A percentile compares a stretch with the other conserved stretches of the same genome.
Conservation (phyloP, 2,113 vertebrate genomes). For the Bambusicola thoracicus region DNA sequence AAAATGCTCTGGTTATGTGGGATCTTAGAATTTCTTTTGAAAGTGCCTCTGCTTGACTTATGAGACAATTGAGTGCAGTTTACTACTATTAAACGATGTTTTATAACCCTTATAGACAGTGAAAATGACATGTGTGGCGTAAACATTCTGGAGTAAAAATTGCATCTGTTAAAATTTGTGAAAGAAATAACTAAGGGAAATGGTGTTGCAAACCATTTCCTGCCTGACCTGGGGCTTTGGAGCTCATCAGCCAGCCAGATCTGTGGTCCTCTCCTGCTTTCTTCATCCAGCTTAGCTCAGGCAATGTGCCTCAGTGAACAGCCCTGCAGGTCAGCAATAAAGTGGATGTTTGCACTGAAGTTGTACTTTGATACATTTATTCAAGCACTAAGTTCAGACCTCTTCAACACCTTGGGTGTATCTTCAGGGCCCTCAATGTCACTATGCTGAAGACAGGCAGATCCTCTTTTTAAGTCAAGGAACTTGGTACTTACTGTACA, state of each 20-base stretch:
- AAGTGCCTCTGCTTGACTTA: conserved; percentile 1
- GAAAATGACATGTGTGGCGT: not conserved
- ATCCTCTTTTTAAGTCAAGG: not conserved
- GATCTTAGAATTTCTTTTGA: conserved; percentile 25
- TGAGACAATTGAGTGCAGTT: not conserved
- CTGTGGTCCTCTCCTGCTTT: not conserved
- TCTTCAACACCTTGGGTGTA: not conserved
- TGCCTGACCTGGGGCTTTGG: not conserved
- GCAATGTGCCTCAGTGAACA: not conserved
- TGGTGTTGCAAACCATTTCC: not conserved
- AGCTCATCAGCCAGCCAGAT: not conserved
- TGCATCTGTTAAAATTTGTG: conserved; percentile 14
- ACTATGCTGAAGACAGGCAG: accelerated
- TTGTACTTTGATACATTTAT: not conserved
- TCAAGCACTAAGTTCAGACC: not conserved
- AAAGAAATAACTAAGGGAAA: conserved; percentile 8
- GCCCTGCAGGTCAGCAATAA: not conserved
- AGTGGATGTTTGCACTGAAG: not conserved
- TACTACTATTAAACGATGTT: not conserved
- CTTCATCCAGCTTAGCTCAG: not conserved
- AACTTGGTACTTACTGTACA: not conserved
- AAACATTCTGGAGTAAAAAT: conserved; percentile 2
- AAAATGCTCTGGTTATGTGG: not conserved
- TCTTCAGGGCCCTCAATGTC: not conserved
- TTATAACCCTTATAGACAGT: not conserved